These are phyloP conservation scores for Paedocypris micromegethes DNA, from an alignment of 2,797 vertebrate species.

Conservation along the genomic window DNA sequence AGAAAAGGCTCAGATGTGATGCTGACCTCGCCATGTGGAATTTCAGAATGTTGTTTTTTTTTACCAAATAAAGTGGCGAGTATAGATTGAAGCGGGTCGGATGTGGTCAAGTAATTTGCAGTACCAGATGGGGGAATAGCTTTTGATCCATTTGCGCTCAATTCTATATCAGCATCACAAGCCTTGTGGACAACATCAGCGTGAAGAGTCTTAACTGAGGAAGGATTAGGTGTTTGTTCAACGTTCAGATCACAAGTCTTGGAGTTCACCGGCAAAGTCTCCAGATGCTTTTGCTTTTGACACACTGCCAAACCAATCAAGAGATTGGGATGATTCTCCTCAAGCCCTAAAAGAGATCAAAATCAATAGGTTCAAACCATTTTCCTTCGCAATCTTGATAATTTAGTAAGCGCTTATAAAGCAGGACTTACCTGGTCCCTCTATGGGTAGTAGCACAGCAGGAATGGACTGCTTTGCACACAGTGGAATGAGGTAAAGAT, in stretches of 20 bases:
- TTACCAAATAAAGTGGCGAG: constrained; percentile 83
- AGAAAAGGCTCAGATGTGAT: constrained; percentile 66
- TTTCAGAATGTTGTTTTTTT: constrained; percentile 65
- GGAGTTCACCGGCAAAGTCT: constrained; percentile 44
- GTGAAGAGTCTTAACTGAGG: constrained; percentile 53
- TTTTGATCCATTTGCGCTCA: constrained; percentile 64
- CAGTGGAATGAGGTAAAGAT: constrained; percentile 95
- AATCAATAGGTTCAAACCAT: neutral
- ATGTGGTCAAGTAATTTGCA: constrained; percentile 33
- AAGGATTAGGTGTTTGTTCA: constrained; percentile 57
- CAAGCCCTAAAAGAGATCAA: constrained; percentile 76
- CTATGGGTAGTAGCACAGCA: constrained; percentile 86
- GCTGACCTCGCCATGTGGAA: constrained; percentile 52
- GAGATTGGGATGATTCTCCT: constrained; percentile 86
- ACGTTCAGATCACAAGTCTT: constrained; percentile 68
- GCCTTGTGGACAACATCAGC: constrained; percentile 71
- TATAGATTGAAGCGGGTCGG: constrained; percentile 83
- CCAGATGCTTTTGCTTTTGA: constrained; percentile 82
- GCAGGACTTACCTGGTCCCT: constrained; percentile 82
- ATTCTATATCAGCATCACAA: constrained; percentile 66
- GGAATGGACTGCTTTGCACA: constrained; percentile 87
- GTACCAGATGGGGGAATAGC: constrained; percentile 33
- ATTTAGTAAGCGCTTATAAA: neutral
- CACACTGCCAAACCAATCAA: constrained; percentile 89
- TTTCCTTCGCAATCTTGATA: neutral